Percentiles rank a stretch among this genome's conserved stretches.
Conservation (phyloP, 2,888 invertebrate species). For the Cataglyphis albicans region DNA sequence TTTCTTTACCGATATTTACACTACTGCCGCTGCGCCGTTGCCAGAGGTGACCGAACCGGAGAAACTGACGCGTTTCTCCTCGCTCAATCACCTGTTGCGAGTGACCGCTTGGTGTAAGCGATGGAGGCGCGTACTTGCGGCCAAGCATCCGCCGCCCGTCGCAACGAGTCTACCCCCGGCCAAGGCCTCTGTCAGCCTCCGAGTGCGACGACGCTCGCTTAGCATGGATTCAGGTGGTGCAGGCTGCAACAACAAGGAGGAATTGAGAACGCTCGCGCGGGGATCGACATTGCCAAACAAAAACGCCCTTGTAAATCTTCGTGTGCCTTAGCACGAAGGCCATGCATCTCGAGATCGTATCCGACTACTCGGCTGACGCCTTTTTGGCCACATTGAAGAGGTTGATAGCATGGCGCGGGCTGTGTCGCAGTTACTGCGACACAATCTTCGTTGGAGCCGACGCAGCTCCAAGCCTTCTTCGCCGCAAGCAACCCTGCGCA, state of each 20-base stretch:
- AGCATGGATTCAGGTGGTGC: not conserved
- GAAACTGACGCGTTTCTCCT: not conserved
- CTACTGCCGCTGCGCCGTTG: too few species aligned
- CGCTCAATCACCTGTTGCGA: not conserved
- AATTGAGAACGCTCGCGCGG: not conserved
- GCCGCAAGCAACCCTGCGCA: not conserved
- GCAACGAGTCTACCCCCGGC: too few species aligned
- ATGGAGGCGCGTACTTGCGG: too few species aligned
- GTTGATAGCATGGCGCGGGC: not conserved
- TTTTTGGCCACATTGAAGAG: not conserved
- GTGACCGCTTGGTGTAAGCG: not conserved
- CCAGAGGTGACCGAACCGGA: too few species aligned
- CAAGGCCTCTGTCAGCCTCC: too few species aligned
- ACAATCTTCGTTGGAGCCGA: not conserved
- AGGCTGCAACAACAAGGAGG: too few species aligned
- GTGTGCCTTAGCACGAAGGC: too few species aligned
- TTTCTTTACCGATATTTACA: too few species aligned
- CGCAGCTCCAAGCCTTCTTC: accelerated
- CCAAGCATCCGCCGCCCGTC: too few species aligned
- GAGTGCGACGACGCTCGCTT: not conserved
- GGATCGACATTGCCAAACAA: too few species aligned
- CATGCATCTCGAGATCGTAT: too few species aligned
- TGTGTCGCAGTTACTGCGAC: not conserved
- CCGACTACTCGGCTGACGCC: not conserved
- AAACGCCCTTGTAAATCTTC: too few species aligned